Conservation (phyloP, 2,113 vertebrate species). For the Tupaia tana region DNA sequence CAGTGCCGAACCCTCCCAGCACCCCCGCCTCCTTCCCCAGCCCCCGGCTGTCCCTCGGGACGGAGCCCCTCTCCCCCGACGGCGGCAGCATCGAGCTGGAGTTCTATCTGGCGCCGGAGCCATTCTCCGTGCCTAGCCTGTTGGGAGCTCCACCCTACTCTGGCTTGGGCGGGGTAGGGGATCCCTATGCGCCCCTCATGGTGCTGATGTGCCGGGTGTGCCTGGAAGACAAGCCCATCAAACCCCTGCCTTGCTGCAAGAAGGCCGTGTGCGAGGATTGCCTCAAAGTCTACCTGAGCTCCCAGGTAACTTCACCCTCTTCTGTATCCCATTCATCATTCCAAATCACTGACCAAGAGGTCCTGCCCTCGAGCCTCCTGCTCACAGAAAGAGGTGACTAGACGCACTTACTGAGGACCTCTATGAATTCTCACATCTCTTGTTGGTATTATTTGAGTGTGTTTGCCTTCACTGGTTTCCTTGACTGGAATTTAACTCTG, state of each 20-base stretch:
- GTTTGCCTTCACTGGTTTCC: background rate
- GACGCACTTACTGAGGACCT: background rate
- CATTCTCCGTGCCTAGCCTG: slow-evolving; percentile 89
- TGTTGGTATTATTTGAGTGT: background rate
- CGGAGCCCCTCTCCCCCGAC: slow-evolving; percentile 56
- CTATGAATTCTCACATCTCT: background rate
- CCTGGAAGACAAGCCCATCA: slow-evolving; percentile 92
- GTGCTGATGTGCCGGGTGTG: slow-evolving; percentile 94
- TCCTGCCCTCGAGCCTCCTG: background rate
- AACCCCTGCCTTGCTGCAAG: slow-evolving; percentile 94
- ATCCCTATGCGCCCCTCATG: slow-evolving; percentile 84
- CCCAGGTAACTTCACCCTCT: slow-evolving; percentile 89
- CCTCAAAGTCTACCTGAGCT: slow-evolving; percentile 94
- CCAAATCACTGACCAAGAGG: background rate
- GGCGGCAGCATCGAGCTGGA: slow-evolving; percentile 84
- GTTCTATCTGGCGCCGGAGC: slow-evolving; percentile 84
- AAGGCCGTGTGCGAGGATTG: slow-evolving; percentile 97
- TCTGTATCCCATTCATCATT: background rate
- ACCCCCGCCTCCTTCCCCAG: slow-evolving; percentile 53
- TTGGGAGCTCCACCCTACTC: slow-evolving; percentile 85
- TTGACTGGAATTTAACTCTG: slow-evolving; percentile 16
- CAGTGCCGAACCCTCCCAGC: slow-evolving; percentile 15
- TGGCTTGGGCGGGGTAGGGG: slow-evolving; percentile 78
- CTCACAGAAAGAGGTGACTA: background rate
- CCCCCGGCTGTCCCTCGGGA: slow-evolving; percentile 60